phyloP scores from a whole-genome alignment of 2,797 vertebrate species.

The Phoebastria nigripes region DNA sequence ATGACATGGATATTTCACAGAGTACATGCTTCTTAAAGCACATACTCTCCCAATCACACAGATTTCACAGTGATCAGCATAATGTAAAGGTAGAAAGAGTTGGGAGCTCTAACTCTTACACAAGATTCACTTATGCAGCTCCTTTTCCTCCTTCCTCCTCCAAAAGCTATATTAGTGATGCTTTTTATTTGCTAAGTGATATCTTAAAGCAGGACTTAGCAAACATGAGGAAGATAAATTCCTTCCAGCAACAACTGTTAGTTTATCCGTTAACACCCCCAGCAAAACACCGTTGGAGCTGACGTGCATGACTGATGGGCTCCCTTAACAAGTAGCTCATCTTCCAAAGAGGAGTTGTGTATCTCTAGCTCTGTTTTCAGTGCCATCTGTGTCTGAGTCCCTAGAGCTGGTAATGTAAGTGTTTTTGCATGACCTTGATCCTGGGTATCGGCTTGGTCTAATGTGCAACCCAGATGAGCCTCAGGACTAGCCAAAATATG shows the following conservation, averaged over 20 bases:
- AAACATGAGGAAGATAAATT: not conserved
- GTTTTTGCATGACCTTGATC: not conserved
- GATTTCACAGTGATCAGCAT: not conserved
- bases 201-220: not conserved
- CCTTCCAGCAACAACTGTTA: not conserved
- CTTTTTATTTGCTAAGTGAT: not conserved
- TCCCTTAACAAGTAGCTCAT: not conserved
- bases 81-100: not conserved
- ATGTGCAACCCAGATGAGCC: not conserved
- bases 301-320: not conserved
- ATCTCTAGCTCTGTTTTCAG: not conserved
- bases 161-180: not conserved
- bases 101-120: not conserved
- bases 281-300: not conserved
- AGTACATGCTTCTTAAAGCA: not conserved
- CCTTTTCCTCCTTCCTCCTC: not conserved
- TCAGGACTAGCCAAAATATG: not conserved
- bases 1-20: not conserved
- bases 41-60: not conserved
- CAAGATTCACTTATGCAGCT: not conserved
- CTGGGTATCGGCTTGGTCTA: not conserved
- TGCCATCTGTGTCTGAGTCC: not conserved
- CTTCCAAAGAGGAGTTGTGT: not conserved
- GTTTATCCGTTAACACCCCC: fast-evolving
- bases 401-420: not conserved